Base-by-base conservation (phyloP, 2,888 invertebrate genomes). In the Acleris laterana region DNA sequence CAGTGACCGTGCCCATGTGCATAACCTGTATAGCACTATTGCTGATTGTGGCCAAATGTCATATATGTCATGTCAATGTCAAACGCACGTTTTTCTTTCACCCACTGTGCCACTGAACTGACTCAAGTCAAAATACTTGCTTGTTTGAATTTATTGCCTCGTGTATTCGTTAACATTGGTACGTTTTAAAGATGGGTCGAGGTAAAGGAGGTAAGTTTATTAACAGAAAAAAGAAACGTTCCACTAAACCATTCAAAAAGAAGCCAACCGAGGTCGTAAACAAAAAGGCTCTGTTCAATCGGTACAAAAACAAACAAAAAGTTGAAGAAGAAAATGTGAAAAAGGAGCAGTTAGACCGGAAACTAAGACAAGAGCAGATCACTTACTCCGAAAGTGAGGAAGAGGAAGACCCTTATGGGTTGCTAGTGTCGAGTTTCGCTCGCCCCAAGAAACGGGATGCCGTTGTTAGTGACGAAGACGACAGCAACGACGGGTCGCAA, bases 381-480 rank as follows among this genome's bases (percentile, higher is more conserved):
- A 83, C 84, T 1, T 93, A 90, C 64, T 87, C 89, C 22, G 93
- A 94, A n/a, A 94, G 94, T 68, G 94, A 94, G 63, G 89, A 88
- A 67, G 90, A 89, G 59, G 87, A 88, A 71, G 85, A 95, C 83
- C 85, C 90, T 4, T 91, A 93, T 74, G 89, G 87, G 48, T 89
- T 93, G 72, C 78, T 95, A 52, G 77, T 95, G 22, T 92, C 94
- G 0, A 93, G 93, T 66, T 94, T 94, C 69, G 78, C 77, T 57
- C 72, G 72, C n/a, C 78, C 71, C 17, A 75, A 72, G 46, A 82
- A 75, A 57, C 75, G 58, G 16, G 77, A 74, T 57, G 68, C 70
- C 28, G 75, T 75, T 19, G 81, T 75, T 9, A 88, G 86, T 77
- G 88, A 87, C 9, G 84, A 82, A 32, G 80, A 78, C 58, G 75